A percentile compares a stretch with the other conserved stretches of the same genome.
phyloP scores from a whole-genome alignment of 2,113 vertebrate species.

The Chelonoidis abingdonii region DNA sequence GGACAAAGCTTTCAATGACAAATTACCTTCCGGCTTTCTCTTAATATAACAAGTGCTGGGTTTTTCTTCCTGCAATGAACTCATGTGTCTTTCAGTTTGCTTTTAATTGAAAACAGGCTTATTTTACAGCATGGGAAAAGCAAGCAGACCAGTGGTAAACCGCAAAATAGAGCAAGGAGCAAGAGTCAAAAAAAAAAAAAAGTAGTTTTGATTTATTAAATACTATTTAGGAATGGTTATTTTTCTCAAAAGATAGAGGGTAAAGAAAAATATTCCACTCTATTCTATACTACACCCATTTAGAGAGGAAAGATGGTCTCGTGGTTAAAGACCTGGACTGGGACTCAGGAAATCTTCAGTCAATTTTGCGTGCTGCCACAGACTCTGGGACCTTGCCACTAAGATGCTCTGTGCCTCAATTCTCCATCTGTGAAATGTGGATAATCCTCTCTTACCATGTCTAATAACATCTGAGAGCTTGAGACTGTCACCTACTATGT shows the following conservation, averaged over 20 bases:
- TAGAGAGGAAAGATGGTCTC: background rate
- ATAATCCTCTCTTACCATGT: background rate
- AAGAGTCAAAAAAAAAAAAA: background rate
- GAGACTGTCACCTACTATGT: background rate
- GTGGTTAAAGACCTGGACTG: background rate
- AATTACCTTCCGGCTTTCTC: conserved; percentile 20
- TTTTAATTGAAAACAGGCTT: conserved; percentile 55
- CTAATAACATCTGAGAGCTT: background rate
- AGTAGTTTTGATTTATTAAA: conserved; percentile 45
- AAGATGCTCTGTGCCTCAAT: background rate
- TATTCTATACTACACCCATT: background rate
- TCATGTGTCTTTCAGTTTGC: conserved; percentile 42
- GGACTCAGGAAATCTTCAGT: background rate
- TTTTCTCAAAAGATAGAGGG: background rate
- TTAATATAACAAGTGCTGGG: background rate
- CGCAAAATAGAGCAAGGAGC: conserved; percentile 7
- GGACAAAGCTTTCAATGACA: conserved; percentile 1
- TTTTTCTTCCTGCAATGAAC: conserved; percentile 7
- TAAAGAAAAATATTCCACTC: background rate
- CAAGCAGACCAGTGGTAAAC: conserved; percentile 55
- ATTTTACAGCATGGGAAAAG: conserved; percentile 7
- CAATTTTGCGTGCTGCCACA: background rate
- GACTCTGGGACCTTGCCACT: background rate
- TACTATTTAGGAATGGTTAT: background rate
- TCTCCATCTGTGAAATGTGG: background rate